A percentile compares a stretch with the other conserved stretches of the same genome.
Evolutionary conservation across 2,113 vertebrate genomes (phyloP).

Genomic region (Proteles cristata): DNA sequence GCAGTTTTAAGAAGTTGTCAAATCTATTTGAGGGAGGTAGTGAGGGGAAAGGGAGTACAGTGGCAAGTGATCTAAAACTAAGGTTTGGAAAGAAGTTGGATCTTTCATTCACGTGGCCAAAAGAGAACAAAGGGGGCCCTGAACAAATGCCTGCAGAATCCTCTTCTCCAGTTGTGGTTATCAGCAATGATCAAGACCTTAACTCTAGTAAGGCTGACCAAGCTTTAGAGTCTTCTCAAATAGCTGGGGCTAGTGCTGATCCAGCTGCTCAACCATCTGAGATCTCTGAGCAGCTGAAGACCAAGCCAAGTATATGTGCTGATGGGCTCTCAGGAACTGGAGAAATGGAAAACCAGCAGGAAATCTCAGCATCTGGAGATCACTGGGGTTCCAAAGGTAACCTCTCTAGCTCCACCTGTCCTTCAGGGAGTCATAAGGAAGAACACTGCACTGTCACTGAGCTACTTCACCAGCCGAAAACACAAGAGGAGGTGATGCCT

Average conservation of each 20-base stretch:
- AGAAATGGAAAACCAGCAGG: slow-evolving; percentile 66
- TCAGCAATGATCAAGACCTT: slow-evolving; percentile 77
- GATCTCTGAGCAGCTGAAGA: slow-evolving; percentile 59
- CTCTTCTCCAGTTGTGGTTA: slow-evolving; percentile 84
- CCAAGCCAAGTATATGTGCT: background rate
- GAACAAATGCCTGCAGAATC: slow-evolving; percentile 80
- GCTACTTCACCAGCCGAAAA: slow-evolving; percentile 77
- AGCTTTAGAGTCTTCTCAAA: slow-evolving; percentile 72
- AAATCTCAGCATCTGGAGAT: slow-evolving; percentile 81
- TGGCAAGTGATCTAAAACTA: slow-evolving; percentile 81
- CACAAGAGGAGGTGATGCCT: slow-evolving; percentile 25
- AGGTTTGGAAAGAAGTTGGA: slow-evolving; percentile 91
- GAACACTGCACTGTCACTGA: slow-evolving; percentile 82
- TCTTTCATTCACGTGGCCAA: slow-evolving; percentile 90
- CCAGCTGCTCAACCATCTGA: slow-evolving; percentile 55
- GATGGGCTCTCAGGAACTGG: background rate
- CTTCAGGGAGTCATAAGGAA: slow-evolving; percentile 78
- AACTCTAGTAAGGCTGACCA: slow-evolving; percentile 69
- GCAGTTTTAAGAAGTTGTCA: slow-evolving; percentile 93
- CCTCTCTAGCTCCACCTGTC: background rate
- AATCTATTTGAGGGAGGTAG: slow-evolving; percentile 89
- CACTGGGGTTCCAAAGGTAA: slow-evolving; percentile 55
- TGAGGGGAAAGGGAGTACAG: slow-evolving; percentile 85
- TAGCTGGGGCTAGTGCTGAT: slow-evolving; percentile 66
- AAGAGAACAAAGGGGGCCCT: slow-evolving; percentile 83